Evolutionary conservation across 2,888 invertebrate genomes (phyloP).

Genomic region (Taenaris catops): DNA sequence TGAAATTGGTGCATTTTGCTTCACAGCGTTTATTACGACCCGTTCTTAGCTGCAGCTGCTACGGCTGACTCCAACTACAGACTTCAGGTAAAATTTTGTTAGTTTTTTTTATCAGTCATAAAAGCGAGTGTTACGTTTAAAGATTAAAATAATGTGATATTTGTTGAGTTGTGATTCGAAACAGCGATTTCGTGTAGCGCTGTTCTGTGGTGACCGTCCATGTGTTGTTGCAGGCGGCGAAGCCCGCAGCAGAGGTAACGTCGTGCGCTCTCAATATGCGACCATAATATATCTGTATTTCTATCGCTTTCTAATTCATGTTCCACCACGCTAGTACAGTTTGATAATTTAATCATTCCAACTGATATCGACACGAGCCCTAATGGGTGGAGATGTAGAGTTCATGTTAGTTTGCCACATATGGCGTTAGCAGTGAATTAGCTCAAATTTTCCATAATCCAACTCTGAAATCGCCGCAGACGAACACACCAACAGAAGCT

Average conservation of each 20-base stretch:
- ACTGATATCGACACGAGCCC: no score
- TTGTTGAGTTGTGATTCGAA: not conserved
- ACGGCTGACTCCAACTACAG: conserved; percentile 93
- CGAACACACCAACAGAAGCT: no score
- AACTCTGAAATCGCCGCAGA: no score
- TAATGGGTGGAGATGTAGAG: no score
- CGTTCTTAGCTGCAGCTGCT: conserved; percentile 94
- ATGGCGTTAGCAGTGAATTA: no score
- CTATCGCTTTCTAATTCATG: conserved; percentile 76
- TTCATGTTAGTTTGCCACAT: no score
- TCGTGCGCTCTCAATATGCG: conserved; percentile 46
- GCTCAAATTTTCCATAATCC: no score
- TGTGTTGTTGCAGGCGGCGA: conserved; percentile 85
- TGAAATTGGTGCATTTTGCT: no score
- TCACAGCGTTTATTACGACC: conserved; percentile 95
- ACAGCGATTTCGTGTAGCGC: not conserved
- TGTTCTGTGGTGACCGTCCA: conserved; percentile 43
- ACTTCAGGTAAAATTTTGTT: conserved; percentile 94
- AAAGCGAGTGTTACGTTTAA: no score
- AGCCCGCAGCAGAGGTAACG: conserved; percentile 84
- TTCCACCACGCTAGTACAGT: conserved; percentile 64
- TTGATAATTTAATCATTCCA: conserved; percentile 46
- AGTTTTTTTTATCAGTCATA: no score
- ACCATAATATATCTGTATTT: conserved; percentile 52
- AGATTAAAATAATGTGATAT: not conserved